A percentile compares a stretch with the other conserved stretches of the same genome.
phyloP scores from a whole-genome alignment of 2,888 invertebrate species.

The Aleiodes testaceus region DNA sequence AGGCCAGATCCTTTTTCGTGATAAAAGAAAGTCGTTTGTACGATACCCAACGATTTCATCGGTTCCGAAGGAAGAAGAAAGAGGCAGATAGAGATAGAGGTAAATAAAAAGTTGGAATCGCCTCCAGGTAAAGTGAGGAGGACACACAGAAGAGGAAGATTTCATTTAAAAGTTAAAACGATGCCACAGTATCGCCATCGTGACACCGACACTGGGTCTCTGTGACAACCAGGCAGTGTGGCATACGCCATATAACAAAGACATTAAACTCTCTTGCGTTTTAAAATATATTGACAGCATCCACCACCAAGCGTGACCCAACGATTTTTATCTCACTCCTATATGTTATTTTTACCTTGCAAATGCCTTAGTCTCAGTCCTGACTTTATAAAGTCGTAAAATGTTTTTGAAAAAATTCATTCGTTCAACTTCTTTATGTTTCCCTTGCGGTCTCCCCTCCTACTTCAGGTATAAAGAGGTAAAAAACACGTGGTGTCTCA shows the following conservation, averaged over 20 bases:
- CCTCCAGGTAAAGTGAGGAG: not conserved
- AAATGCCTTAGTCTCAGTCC: not conserved
- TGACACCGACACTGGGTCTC: slow-evolving; percentile 6
- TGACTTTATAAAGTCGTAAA: slow-evolving; percentile 25
- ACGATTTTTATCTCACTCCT: slow-evolving; percentile 13
- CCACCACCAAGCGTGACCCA: slow-evolving; percentile 17
- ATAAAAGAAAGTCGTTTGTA: slow-evolving; percentile 49
- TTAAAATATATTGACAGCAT: slow-evolving; percentile 36
- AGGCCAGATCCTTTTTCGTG: slow-evolving; percentile 50
- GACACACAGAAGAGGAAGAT: not conserved
- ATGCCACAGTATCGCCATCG: slow-evolving; percentile 16
- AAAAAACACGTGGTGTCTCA: not conserved
- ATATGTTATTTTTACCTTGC: not conserved
- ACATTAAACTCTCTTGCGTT: slow-evolving; percentile 35
- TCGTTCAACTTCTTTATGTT: slow-evolving; percentile 31
- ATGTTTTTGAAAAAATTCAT: slow-evolving; percentile 27
- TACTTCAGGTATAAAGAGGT: not conserved
- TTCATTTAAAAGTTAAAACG: slow-evolving; percentile 38
- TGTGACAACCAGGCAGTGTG: not conserved
- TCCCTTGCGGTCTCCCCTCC: not conserved
- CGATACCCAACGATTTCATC: slow-evolving; percentile 41
- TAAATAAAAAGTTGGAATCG: not conserved
- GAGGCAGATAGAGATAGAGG: not conserved
- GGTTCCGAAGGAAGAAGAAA: slow-evolving; percentile 8
- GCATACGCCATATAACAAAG: slow-evolving; percentile 28